Evolutionary conservation across 2,888 invertebrate genomes (phyloP), one percentile per base, ranked within the genome.

Genomic region (Tiliacea citrago): DNA sequence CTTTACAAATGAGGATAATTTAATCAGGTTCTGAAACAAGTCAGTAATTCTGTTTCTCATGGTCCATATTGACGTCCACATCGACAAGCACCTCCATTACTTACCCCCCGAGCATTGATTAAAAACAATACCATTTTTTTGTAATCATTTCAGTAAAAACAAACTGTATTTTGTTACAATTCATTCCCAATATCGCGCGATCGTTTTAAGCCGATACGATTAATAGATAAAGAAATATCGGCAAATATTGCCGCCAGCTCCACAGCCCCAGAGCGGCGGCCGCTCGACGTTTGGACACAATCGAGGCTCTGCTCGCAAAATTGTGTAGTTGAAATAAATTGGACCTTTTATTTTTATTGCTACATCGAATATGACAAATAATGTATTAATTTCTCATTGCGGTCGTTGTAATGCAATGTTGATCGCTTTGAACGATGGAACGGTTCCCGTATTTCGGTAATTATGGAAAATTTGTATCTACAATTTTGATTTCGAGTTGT

Each of bases 211-310:
- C 84, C 73, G 73, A 82, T 82, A 75, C 79, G 79, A 82, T 86
- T 84, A 77, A 86, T 79, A 81, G 78, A 79, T 81, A 81, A 77
- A 86, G 74, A 84, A 77, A 79, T 84, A 82, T 81, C 73, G 69
- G 70, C 63, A 73, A 77, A 82, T 76, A 84, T 77, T 60, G 82
- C 75, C 82, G 57, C 73, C 60, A 57, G 79, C 70, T 16, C 4
- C 24, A 24, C 42, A 24, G 68, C 42, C 18, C 24, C 35, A 16
- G 21, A 6, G 16, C 49, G 58, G 73, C 63, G 35, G 76, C 61
- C 62, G 35, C 61, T 39, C 70, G 65, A 68, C 76, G 66, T 71
- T 78, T 68, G 83, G 77, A 79, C 80, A 81, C 80, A 82, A 82
- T 82, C 82, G 74, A 71, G 67, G 10, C 61, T 53, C 53, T 42